phyloP scores from a whole-genome alignment of 2,888 invertebrate species.

The Philereme transversata region DNA sequence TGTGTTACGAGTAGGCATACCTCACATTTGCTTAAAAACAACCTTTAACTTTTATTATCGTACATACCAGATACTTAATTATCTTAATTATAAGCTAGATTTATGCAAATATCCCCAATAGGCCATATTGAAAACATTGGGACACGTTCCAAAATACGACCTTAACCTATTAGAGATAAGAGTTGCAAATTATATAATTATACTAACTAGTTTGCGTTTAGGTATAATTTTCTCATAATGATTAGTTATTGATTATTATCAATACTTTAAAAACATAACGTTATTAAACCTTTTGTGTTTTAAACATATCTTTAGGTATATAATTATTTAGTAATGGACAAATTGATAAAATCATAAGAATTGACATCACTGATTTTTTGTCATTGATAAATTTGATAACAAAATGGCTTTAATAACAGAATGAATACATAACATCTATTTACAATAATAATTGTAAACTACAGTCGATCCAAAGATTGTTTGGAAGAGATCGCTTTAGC shows the following conservation, averaged over 20 bases:
- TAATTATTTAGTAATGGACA: no score
- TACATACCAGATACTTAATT: conserved; percentile 6
- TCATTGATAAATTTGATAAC: no score
- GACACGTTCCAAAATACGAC: conserved; percentile 11
- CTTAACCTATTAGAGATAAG: conserved; percentile 18
- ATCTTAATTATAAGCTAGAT: conserved; percentile 11
- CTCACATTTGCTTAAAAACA: conserved; percentile 20
- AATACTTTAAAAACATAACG: no score
- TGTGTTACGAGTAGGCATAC: conserved; percentile 7
- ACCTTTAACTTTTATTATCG: conserved; percentile 14
- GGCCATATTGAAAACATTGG: conserved; percentile 9
- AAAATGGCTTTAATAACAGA: no score
- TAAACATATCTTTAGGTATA: no score
- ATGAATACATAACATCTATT: no score
- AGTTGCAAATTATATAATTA: conserved; percentile 12
- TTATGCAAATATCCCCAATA: conserved; percentile 15
- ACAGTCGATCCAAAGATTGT: no score
- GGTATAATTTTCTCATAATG: neutral
- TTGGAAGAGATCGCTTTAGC: no score
- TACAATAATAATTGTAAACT: no score
- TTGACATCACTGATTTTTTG: no score
- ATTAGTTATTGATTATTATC: neutral
- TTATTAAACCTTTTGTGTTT: no score
- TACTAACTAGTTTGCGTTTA: neutral
- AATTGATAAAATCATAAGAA: no score